These are phyloP conservation scores for Chamaea fasciata DNA, from an alignment of 2,113 vertebrate species.

Conservation along the genomic window DNA sequence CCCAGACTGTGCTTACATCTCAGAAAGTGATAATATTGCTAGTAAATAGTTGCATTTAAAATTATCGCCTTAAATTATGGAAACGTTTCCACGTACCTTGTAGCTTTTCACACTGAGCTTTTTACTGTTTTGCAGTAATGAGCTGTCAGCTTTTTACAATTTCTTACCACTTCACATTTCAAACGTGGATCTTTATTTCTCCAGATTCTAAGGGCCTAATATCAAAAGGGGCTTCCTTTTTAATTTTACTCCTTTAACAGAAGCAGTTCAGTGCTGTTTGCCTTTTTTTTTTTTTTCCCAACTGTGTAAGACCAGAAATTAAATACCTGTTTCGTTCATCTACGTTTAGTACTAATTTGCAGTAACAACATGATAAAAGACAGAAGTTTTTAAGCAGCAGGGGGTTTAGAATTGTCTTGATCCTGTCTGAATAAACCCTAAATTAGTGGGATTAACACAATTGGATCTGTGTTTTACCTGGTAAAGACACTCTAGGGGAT, in stretches of 20 bases:
- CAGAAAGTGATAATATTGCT: neutral
- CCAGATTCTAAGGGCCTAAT: neutral
- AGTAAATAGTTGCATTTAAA: neutral
- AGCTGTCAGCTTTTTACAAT: neutral
- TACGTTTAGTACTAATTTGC: neutral
- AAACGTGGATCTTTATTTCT: neutral
- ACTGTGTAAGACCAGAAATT: neutral
- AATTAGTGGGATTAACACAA: neutral
- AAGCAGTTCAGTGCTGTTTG: neutral
- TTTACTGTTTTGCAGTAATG: neutral
- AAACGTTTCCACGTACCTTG: neutral
- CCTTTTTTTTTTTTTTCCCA: neutral
- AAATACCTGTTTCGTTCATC: neutral
- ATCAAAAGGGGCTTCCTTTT: neutral
- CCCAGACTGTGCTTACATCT: neutral
- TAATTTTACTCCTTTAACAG: neutral
- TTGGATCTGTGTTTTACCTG: neutral
- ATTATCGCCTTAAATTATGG: neutral
- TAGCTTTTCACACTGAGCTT: neutral
- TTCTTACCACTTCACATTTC: neutral
- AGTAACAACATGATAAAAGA: neutral
- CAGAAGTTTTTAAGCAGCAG: neutral
- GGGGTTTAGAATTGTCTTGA: neutral
- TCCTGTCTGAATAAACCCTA: neutral
- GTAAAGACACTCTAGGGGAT: neutral